Evolutionary conservation across 2,797 vertebrate genomes (phyloP).

Genomic region (Sebastes itinus): DNA sequence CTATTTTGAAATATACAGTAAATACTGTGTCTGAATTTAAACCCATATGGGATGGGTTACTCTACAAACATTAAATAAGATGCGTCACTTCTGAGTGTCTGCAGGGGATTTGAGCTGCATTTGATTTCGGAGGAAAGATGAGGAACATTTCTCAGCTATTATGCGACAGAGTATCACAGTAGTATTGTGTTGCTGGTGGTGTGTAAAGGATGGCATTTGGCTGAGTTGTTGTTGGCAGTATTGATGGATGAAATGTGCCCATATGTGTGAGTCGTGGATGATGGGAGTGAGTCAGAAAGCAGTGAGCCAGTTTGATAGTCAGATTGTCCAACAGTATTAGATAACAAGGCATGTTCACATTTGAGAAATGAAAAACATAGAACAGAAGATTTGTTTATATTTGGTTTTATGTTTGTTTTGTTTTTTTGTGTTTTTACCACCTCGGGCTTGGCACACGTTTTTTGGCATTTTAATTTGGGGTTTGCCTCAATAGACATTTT

Average conservation of each 20-base stretch:
- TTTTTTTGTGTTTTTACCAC: neutral
- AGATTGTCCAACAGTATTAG: conserved; percentile 30
- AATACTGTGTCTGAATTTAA: neutral
- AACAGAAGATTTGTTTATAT: neutral
- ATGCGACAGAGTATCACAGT: neutral
- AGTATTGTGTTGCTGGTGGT: neutral
- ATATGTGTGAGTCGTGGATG: conserved; percentile 2
- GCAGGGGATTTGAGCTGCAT: neutral
- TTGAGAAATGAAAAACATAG: neutral
- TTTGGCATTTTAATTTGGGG: neutral
- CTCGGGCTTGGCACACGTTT: neutral
- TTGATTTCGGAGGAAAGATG: neutral
- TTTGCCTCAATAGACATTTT: neutral
- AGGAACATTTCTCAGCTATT: neutral
- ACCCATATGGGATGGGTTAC: neutral
- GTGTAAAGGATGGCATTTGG: neutral
- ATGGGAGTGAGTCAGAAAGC: conserved; percentile 37
- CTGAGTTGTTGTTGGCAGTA: neutral
- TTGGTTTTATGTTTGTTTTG: neutral
- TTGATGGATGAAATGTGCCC: conserved; percentile 12
- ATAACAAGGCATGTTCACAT: conserved; percentile 37
- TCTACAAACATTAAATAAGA: too few species aligned
- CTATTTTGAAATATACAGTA: neutral
- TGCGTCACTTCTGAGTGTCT: neutral
- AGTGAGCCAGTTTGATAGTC: conserved; percentile 33